Conservation (phyloP, 2,113 vertebrate species). For the Paratilapia polleni region DNA sequence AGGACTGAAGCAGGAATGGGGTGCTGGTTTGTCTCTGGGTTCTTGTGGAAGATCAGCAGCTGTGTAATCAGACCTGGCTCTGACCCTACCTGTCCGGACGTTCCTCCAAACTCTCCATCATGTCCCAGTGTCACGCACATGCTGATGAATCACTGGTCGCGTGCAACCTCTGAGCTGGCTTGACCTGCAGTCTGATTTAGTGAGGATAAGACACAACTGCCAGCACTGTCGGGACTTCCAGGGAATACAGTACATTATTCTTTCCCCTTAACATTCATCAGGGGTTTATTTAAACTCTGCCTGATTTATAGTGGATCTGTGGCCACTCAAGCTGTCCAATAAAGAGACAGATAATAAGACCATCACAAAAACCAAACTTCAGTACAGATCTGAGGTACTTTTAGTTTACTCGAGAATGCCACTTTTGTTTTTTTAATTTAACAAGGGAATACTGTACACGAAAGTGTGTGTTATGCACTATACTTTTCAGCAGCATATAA, state of each 20-base stretch:
- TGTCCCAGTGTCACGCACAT: constrained; percentile 45
- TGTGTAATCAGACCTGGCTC: constrained; percentile 77
- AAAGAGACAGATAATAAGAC: constrained; percentile 1
- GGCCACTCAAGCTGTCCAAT: constrained; percentile 21
- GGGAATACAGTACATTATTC: constrained; percentile 32
- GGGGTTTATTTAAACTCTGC: constrained; percentile 52
- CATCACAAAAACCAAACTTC: constrained; percentile 7
- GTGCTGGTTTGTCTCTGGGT: constrained; percentile 54
- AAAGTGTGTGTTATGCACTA: not conserved
- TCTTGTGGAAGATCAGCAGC: constrained; percentile 64
- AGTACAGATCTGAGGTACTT: not conserved
- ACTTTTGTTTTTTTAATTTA: not conserved
- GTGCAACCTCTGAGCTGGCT: constrained; percentile 49
- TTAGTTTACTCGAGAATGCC: not conserved
- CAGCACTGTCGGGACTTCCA: constrained; percentile 11
- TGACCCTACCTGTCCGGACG: constrained; percentile 71
- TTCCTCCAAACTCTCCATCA: constrained; percentile 70
- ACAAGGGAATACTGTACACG: not conserved
- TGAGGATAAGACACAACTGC: constrained; percentile 39
- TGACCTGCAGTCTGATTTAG: constrained; percentile 60
- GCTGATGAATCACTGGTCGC: constrained; percentile 67
- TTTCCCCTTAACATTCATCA: constrained; percentile 44
- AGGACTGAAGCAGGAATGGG: constrained; percentile 23
- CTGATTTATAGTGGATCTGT: constrained; percentile 48
- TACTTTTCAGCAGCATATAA: not conserved